Evolutionary conservation across 2,888 invertebrate genomes (phyloP).

Genomic region (Napeogenes sylphis): DNA sequence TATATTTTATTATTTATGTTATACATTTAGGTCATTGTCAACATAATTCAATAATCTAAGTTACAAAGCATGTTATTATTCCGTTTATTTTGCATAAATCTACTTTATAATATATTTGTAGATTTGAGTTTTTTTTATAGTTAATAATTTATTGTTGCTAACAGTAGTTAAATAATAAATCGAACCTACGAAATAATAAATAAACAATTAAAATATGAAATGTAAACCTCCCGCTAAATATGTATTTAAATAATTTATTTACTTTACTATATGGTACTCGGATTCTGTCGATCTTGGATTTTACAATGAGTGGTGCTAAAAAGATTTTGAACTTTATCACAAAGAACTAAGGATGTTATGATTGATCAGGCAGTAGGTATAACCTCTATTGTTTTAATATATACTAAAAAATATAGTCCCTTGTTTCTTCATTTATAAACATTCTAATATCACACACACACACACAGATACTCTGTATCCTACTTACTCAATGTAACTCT

Average conservation of each 20-base stretch:
- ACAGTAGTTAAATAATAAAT: too few relatives aligned
- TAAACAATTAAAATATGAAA: too few relatives aligned
- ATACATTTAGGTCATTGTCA: not conserved
- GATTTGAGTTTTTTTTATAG: too few relatives aligned
- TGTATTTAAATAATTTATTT: too few relatives aligned
- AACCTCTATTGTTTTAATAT: constrained; percentile 50
- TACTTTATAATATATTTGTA: constrained; percentile 3
- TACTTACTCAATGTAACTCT: too few relatives aligned
- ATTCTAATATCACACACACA: too few relatives aligned
- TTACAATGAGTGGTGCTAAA: constrained; percentile 28
- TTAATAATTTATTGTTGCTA: not conserved
- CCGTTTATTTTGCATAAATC: not conserved
- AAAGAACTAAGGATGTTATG: constrained; percentile 37
- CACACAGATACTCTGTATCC: too few relatives aligned
- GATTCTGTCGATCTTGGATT: not conserved
- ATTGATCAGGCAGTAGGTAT: constrained; percentile 34
- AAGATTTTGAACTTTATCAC: constrained; percentile 44
- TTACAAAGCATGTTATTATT: constrained; percentile 1
- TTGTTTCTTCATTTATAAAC: too few relatives aligned
- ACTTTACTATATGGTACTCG: not conserved
- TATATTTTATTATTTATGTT: not conserved
- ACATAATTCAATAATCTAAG: too few relatives aligned
- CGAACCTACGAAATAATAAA: too few relatives aligned
- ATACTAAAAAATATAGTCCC: constrained; percentile 20
- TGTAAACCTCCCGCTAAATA: too few relatives aligned